Evolutionary conservation across 2,888 invertebrate genomes (phyloP), one percentile per base, ranked within the genome.

Genomic region (Caenorhabditis sp.): DNA sequence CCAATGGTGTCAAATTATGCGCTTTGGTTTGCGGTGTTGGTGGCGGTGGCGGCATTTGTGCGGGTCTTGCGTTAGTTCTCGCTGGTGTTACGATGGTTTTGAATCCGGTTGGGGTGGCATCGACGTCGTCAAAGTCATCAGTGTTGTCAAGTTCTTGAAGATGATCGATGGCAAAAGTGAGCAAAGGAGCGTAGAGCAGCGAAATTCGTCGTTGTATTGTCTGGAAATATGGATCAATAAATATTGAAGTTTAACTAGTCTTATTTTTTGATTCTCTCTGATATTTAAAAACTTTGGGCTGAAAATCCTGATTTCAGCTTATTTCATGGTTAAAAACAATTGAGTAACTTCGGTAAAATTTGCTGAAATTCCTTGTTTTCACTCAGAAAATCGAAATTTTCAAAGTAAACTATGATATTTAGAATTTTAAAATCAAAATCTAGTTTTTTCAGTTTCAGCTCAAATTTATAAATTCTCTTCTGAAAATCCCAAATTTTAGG

Each of bases 141-240:
- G 67, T 56, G 43, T 43, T 43, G 52, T 85, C 83, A 38, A 94
- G 91, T 49, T 95, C 91, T 85, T 93, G 92, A 65, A 94, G 91
- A 89, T 94, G 94, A 82, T 96, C 96, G 87, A 94, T 90, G 0
- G 95, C 93, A 64, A 96, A 92, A 4, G 93, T 92, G 76, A 97
- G 90, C 92, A 95, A 93, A 0, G 97, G 97, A 64, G 95, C 92
- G 88, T 97, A 97, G 31, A 97, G 91, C 53, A 93, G 91, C 0
- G 95, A 93, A 63, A 97, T 93, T 60, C 96, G 91, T 26, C 83
- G 78, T 77, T 84, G 85, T 8, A 80, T 83, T 25, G 76, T 80
- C 85, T 85, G 64, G 54, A 81, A 66, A 31, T 38, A 38, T 10
- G 14, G 14, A 38, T 38, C 7, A 38, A 38, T 38, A 38, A 38